phyloP scores from a whole-genome alignment of 2,113 vertebrate species.

The Oncorhynchus keta region DNA sequence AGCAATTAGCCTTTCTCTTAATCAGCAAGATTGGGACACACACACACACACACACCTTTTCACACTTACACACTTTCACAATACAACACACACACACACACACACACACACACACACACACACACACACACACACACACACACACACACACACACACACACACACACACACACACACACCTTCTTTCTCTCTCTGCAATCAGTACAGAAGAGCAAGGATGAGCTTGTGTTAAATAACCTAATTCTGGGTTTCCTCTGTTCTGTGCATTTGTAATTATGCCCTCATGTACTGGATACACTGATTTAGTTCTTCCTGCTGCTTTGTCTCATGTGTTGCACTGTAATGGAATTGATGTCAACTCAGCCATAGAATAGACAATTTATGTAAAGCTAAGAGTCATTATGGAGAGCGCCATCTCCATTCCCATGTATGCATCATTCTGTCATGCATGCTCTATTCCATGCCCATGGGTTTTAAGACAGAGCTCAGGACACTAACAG shows the following conservation, averaged over 20 bases:
- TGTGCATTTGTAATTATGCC: constrained; percentile 48
- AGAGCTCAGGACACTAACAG: background rate
- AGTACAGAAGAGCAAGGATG: constrained; percentile 38
- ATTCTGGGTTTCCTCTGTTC: constrained; percentile 30
- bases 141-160: background rate
- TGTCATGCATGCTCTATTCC: background rate
- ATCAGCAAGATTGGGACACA: constrained; percentile 1
- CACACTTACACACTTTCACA: background rate
- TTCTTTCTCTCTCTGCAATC: constrained; percentile 1
- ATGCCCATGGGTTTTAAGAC: background rate
- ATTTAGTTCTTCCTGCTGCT: constrained; percentile 19
- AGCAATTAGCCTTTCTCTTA: constrained; percentile 35
- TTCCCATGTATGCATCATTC: background rate
- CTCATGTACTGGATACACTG: constrained; percentile 26
- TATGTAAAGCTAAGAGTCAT: background rate
- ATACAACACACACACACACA: background rate
- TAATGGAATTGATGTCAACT: constrained; percentile 26
- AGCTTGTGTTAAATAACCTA: constrained; percentile 2
- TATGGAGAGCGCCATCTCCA: constrained; percentile 4
- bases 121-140: background rate
- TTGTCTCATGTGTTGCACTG: background rate
- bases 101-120: background rate
- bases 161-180: constrained; percentile 4
- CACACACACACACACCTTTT: background rate
- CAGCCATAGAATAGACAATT: constrained; percentile 1